Evolutionary conservation across 1,140 invertebrate species (phyloP).

Genomic region (Geopemphigus sp.): DNA sequence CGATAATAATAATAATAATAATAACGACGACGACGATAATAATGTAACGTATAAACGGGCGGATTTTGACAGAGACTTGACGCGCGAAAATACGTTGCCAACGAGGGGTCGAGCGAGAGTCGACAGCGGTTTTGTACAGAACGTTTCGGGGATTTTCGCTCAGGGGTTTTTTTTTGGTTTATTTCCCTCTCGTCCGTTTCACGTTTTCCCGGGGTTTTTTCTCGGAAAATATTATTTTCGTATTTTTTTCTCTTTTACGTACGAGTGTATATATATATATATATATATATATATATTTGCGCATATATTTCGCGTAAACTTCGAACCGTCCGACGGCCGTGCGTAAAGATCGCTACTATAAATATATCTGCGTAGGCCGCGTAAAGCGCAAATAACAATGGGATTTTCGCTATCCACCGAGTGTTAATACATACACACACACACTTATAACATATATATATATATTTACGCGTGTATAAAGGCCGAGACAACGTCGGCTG

Average conservation of each 20-base stretch:
- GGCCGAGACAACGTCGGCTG: conserved; percentile 24
- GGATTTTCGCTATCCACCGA: conserved; percentile 19
- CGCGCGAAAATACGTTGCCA: neutral
- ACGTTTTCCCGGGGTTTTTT: neutral
- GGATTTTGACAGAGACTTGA: conserved; percentile 4
- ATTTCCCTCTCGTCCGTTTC: neutral
- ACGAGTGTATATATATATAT: neutral
- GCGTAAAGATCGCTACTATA: neutral
- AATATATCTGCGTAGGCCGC: neutral
- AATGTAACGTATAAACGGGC: neutral
- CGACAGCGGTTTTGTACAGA: neutral
- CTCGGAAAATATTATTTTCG: neutral
- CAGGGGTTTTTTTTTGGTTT: neutral
- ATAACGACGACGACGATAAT: neutral
- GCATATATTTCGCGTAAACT: neutral
- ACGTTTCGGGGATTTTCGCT: neutral
- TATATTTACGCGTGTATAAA: neutral
- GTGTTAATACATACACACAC: neutral
- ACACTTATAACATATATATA: neutral
- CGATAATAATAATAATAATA: neutral
- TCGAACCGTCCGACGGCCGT: neutral
- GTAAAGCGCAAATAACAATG: conserved; percentile 16
- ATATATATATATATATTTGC: neutral
- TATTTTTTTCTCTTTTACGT: conserved; percentile 5
- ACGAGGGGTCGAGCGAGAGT: neutral